Conservation (phyloP, 2,888 invertebrate species). For the Euproctis similis region DNA sequence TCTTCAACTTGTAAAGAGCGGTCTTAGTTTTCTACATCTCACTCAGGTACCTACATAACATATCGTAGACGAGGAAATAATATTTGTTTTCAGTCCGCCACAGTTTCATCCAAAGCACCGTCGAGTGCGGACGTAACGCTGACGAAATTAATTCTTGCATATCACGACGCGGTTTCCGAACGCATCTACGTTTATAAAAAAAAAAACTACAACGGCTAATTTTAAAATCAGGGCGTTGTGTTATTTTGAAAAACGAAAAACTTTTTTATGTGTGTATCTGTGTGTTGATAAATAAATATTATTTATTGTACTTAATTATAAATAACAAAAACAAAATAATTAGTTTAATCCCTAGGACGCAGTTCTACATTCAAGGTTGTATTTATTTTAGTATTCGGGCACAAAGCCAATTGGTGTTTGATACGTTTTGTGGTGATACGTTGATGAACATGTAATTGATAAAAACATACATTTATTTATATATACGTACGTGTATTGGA, state of each 20-base stretch:
- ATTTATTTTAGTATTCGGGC: constrained; percentile 63
- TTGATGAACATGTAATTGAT: constrained; percentile 28
- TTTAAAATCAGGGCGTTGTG: too few species aligned
- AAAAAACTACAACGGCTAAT: too few species aligned
- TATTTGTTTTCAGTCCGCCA: constrained; percentile 17
- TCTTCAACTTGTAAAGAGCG: too few species aligned
- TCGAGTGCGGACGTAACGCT: constrained; percentile 15
- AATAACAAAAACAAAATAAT: too few species aligned
- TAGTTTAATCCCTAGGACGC: too few species aligned
- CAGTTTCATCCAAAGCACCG: constrained; percentile 27
- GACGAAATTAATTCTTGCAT: background rate
- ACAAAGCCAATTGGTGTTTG: constrained; percentile 45
- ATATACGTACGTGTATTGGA: too few species aligned
- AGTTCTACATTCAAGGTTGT: constrained; percentile 43
- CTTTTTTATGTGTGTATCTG: background rate
- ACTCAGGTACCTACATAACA: too few species aligned
- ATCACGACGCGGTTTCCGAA: constrained; percentile 5
- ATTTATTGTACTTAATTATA: too few species aligned
- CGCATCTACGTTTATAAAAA: background rate
- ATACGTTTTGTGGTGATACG: constrained; percentile 22
- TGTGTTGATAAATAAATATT: constrained; percentile 1
- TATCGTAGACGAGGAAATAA: constrained; percentile 16
- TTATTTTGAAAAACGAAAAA: background rate
- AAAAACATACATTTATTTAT: too few species aligned
- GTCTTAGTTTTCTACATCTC: too few species aligned